phyloP scores from a whole-genome alignment of 1,140 invertebrate genomes.

The Sminthurides bifidus region DNA sequence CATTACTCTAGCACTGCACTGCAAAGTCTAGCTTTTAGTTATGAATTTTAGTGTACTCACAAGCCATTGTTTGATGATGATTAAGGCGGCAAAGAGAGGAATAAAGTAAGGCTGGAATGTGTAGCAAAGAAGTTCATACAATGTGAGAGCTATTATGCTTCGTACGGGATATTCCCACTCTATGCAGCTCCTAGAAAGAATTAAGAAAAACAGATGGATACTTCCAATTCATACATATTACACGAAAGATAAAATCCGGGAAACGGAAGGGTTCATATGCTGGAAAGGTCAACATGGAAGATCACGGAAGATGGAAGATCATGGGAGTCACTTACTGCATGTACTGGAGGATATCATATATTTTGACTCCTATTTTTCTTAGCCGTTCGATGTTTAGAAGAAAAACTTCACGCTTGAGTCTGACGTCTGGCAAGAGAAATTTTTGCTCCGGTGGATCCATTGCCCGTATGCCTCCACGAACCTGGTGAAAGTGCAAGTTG shows the following conservation, averaged over 20 bases:
- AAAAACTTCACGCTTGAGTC: slow-evolving; percentile 90
- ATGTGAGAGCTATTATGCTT: slow-evolving; percentile 71
- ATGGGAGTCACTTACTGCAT: slow-evolving; percentile 73
- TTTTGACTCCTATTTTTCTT: slow-evolving; percentile 74
- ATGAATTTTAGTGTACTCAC: too few relatives aligned
- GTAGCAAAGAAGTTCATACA: slow-evolving; percentile 68
- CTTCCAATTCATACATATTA: too few relatives aligned
- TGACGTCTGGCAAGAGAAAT: slow-evolving; percentile 83
- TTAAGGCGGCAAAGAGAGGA: slow-evolving; percentile 57
- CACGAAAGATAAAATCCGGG: too few relatives aligned
- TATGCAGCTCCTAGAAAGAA: slow-evolving; percentile 71
- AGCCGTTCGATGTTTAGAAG: slow-evolving; percentile 85
- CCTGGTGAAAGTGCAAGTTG: too few relatives aligned
- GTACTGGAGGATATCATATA: slow-evolving; percentile 80
- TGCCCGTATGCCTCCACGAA: slow-evolving; percentile 78
- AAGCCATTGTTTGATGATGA: slow-evolving; percentile 63
- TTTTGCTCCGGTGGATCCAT: slow-evolving; percentile 93
- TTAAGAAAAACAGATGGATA: neutral
- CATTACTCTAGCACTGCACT: too few relatives aligned
- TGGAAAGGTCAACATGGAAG: too few relatives aligned
- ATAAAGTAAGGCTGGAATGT: slow-evolving; percentile 82
- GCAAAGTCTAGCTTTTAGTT: too few relatives aligned
- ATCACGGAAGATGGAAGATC: too few relatives aligned
- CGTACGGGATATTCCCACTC: slow-evolving; percentile 90
- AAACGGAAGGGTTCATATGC: too few relatives aligned